phyloP scores from a whole-genome alignment of 2,113 vertebrate genomes.

The Fukomys damarensis region DNA sequence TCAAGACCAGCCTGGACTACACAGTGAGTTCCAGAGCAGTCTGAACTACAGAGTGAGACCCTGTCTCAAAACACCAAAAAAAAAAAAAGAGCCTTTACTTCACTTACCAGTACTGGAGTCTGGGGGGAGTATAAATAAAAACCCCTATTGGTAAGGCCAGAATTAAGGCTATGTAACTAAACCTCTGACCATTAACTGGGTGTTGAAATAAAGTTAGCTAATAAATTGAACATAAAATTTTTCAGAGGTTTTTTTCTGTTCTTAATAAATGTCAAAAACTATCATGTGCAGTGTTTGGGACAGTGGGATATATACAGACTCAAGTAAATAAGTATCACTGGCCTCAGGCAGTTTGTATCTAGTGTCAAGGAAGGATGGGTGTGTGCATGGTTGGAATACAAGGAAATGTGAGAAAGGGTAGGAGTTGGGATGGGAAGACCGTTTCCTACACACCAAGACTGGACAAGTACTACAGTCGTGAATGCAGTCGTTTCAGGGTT shows the following conservation, averaged over 20 bases:
- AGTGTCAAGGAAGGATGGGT: not conserved
- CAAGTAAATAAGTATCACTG: not conserved
- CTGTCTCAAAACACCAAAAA: too few relatives aligned
- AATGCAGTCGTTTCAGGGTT: not conserved
- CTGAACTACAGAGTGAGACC: too few relatives aligned
- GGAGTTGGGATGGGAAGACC: too few relatives aligned
- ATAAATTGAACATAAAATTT: not conserved
- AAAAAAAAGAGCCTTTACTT: too few relatives aligned
- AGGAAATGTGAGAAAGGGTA: not conserved
- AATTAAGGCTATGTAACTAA: slow-evolving; percentile 7
- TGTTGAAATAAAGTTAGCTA: slow-evolving; percentile 38
- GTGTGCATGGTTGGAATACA: not conserved
- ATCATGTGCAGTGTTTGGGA: not conserved
- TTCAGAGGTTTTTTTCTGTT: slow-evolving; percentile 25
- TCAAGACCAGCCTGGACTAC: too few relatives aligned
- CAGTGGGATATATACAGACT: not conserved
- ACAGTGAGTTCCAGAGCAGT: too few relatives aligned
- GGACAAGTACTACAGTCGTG: not conserved
- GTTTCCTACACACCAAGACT: not conserved
- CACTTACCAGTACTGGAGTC: not conserved
- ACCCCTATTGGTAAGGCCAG: not conserved
- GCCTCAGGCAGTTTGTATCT: not conserved
- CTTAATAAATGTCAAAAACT: slow-evolving; percentile 41
- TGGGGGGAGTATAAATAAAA: not conserved
- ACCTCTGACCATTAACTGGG: not conserved